A percentile compares a stretch with the other conserved stretches of the same genome.
These are phyloP conservation scores for Mesopsocus fuscifrons DNA, from an alignment of 2,888 invertebrate genomes.

Conservation along the genomic window DNA sequence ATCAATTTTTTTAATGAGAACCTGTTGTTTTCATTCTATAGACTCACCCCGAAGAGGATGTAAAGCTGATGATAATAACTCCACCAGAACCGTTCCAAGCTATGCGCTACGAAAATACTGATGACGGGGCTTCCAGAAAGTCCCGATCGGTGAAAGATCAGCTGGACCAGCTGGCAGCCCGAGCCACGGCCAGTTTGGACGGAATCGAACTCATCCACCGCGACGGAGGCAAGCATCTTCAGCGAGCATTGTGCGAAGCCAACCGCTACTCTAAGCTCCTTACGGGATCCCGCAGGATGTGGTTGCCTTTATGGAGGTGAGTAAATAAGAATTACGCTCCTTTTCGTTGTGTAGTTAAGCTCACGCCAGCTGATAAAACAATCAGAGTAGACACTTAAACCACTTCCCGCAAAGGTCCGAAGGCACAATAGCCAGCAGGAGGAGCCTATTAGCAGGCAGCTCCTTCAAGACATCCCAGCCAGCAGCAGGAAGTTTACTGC, in stretches of 20 bases:
- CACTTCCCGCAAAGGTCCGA: too few species aligned
- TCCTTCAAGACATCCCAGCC: too few species aligned
- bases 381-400: too few species aligned
- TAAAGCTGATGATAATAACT: slow-evolving; percentile 3
- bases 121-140: slow-evolving; percentile 7
- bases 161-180: slow-evolving; percentile 34
- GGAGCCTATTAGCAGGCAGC: too few species aligned
- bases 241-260: slow-evolving; percentile 42
- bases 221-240: slow-evolving; percentile 37
- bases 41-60: neutral
- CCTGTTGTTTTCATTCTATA: neutral
- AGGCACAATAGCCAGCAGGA: too few species aligned
- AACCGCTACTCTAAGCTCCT: slow-evolving; percentile 39
- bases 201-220: slow-evolving; percentile 30
- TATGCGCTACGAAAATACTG: slow-evolving; percentile 1
- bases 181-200: slow-evolving; percentile 35
- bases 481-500: too few species aligned
- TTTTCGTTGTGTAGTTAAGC: too few species aligned
- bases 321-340: slow-evolving; percentile 16
- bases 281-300: slow-evolving; percentile 36
- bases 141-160: slow-evolving; percentile 16
- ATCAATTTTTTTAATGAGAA: neutral
- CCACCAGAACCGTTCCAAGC: neutral
- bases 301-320: slow-evolving; percentile 62
- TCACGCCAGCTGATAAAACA: too few species aligned